Conservation (phyloP, 2,888 invertebrate genomes). For the Pristionchus maxplancki region DNA sequence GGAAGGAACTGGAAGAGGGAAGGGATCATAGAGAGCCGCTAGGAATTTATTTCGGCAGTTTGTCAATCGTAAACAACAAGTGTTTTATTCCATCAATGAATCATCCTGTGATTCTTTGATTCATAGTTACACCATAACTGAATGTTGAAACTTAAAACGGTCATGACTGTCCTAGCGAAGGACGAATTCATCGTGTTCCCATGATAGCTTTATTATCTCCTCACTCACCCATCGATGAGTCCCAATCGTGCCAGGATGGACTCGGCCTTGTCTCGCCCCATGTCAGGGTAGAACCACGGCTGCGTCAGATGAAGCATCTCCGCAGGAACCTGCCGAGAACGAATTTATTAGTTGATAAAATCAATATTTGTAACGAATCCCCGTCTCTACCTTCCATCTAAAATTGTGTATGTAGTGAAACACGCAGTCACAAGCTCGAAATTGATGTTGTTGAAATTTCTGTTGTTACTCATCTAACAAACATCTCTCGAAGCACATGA, state of each 20-base stretch:
- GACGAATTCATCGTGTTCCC: too few species aligned
- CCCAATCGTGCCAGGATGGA: slow-evolving; percentile 60
- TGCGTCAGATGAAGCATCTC: slow-evolving; percentile 56
- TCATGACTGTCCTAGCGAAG: too few species aligned
- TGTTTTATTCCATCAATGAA: too few species aligned
- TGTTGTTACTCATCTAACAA: neutral
- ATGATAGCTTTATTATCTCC: neutral
- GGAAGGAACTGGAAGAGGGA: slow-evolving; percentile 19
- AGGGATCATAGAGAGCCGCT: neutral
- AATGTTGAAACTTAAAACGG: neutral
- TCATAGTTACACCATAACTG: neutral
- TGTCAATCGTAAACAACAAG: too few species aligned
- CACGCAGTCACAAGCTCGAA: too few species aligned
- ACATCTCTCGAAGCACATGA: neutral
- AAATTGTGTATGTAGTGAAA: too few species aligned
- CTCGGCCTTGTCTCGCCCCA: slow-evolving; percentile 57
- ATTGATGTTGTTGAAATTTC: too few species aligned
- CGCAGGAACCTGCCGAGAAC: neutral
- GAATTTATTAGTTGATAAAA: neutral
- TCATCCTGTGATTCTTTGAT: neutral
- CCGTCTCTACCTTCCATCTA: neutral
- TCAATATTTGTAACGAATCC: neutral
- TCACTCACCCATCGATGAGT: slow-evolving; percentile 55
- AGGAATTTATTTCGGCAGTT: too few species aligned
- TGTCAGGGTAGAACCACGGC: slow-evolving; percentile 62